Evolutionary conservation across 2,888 invertebrate genomes (phyloP).

Genomic region (Acronicta alni): DNA sequence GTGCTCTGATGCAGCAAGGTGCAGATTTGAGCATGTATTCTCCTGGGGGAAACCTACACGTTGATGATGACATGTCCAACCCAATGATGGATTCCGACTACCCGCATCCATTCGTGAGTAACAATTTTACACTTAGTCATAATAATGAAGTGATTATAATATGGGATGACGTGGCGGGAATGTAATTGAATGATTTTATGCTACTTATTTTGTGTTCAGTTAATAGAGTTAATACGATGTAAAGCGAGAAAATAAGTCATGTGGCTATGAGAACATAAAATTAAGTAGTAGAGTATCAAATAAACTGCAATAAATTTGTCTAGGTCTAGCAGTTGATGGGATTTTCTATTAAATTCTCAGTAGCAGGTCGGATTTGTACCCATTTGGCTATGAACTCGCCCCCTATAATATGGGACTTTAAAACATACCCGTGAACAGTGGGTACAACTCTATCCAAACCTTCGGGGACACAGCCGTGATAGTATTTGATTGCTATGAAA

Average conservation of each 20-base stretch:
- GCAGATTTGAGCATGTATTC: conserved; percentile 85
- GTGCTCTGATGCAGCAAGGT: conserved; percentile 83
- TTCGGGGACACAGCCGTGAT: too few relatives aligned
- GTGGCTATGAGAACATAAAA: background rate
- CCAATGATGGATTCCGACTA: conserved; percentile 79
- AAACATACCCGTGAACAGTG: too few relatives aligned
- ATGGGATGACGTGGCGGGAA: conserved; percentile 39
- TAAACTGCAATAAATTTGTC: background rate
- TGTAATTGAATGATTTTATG: conserved; percentile 56
- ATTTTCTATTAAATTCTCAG: too few relatives aligned
- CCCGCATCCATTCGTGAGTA: conserved; percentile 81
- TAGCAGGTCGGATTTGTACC: too few relatives aligned
- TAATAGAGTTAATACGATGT: conserved; percentile 32
- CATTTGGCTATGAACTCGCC: too few relatives aligned
- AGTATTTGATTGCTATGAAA: too few relatives aligned
- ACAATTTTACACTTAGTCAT: conserved; percentile 29
- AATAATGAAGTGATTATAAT: conserved; percentile 46
- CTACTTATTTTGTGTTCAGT: conserved; percentile 45
- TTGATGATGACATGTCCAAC: conserved; percentile 83
- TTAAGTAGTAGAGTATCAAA: background rate
- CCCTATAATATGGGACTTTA: too few relatives aligned
- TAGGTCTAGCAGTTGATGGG: too few relatives aligned
- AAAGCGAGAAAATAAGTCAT: background rate
- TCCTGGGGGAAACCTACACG: conserved; percentile 79
- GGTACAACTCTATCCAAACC: too few relatives aligned